These are phyloP conservation scores for Cyprinodon variegatus DNA, from an alignment of 2,113 vertebrate genomes.

Conservation along the genomic window DNA sequence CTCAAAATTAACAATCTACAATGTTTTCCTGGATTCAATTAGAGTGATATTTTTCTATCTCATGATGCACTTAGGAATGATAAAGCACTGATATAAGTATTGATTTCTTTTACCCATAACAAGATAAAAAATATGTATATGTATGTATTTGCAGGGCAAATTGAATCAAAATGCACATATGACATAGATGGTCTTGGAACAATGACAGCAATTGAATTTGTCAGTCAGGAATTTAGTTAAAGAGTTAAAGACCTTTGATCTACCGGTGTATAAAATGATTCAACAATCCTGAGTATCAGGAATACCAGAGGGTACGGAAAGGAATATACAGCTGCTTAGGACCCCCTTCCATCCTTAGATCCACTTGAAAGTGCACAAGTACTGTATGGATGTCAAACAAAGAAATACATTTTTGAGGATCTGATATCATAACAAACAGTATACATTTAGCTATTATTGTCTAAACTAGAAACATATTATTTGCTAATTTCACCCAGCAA, in stretches of 20 bases:
- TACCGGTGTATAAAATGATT: conserved; percentile 87
- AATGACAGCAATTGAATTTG: conserved; percentile 99
- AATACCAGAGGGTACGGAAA: conserved; percentile 51
- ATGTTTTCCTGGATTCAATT: conserved; percentile 94
- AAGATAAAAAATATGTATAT: conserved; percentile 99
- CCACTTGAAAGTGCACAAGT: background rate
- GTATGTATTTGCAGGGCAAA: conserved; percentile 93
- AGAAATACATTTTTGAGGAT: background rate
- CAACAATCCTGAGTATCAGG: conserved; percentile 77
- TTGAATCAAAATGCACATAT: conserved; percentile 99
- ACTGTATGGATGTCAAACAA: background rate
- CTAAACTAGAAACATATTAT: background rate
- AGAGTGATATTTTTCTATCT: conserved; percentile 91
- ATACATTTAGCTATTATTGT: background rate
- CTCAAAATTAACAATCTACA: conserved; percentile 93
- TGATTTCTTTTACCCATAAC: conserved; percentile 96
- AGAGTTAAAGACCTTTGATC: conserved; percentile 98
- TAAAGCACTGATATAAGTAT: conserved; percentile 96
- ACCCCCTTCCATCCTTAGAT: background rate
- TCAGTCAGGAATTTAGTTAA: conserved; percentile 99
- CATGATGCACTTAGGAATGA: conserved; percentile 98
- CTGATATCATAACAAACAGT: background rate
- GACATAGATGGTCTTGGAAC: conserved; percentile 88
- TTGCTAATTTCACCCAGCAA: no score
- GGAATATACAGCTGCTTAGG: background rate